Percentiles rank a stretch among this genome's conserved stretches.
phyloP scores from a whole-genome alignment of 2,797 vertebrate genomes.

The Nyctibius grandis region DNA sequence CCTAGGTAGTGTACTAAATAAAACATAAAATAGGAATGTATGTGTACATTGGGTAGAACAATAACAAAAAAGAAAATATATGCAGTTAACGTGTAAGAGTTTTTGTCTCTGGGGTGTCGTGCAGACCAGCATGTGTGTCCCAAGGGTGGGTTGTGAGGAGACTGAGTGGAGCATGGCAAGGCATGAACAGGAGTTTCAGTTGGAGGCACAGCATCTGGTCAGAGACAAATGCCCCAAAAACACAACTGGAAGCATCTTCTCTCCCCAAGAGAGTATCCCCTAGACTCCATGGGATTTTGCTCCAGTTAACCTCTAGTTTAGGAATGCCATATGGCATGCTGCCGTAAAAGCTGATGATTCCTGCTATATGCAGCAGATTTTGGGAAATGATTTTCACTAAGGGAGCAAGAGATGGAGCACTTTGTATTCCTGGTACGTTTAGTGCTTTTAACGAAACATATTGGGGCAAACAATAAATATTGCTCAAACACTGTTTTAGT shows the following conservation, averaged over 20 bases:
- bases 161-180: background rate
- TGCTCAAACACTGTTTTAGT: background rate
- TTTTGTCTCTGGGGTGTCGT: accelerated
- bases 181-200: background rate
- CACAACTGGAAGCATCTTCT: background rate
- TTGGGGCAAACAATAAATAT: background rate
- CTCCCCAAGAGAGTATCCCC: background rate
- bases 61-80: background rate
- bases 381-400: background rate
- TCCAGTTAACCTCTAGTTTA: constrained; percentile 14
- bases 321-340: background rate
- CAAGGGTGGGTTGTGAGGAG: background rate
- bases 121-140: accelerated
- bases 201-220: background rate
- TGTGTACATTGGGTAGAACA: background rate
- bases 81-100: accelerated
- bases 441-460: background rate
- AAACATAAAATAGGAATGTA: background rate
- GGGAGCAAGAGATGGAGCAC: background rate
- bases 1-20: background rate
- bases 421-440: background rate
- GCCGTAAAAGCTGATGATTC: background rate
- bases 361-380: background rate
- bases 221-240: background rate
- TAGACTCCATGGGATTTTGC: background rate